Evolutionary conservation across 2,888 invertebrate genomes (phyloP).

Genomic region (Diploptera punctata): DNA sequence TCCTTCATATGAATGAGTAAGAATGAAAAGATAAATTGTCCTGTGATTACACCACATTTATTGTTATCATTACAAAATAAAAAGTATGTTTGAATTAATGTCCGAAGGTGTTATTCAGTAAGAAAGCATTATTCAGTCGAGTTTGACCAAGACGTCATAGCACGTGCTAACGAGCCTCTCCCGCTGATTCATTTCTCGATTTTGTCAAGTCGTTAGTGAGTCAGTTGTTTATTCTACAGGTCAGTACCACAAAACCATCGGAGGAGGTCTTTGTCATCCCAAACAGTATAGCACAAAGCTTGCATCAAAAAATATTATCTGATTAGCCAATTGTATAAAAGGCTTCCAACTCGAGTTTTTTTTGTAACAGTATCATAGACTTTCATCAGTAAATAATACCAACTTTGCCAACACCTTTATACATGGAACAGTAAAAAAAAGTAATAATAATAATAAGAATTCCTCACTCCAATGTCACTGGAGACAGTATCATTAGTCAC

Average conservation of each 20-base stretch:
- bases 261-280: neutral
- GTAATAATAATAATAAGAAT: neutral
- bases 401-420: slow-evolving; percentile 5
- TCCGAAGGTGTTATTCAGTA: too few species aligned
- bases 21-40: too few species aligned
- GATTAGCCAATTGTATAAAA: neutral
- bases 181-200: neutral
- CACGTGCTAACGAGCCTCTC: too few species aligned
- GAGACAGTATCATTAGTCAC: slow-evolving; percentile 27
- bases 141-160: too few species aligned
- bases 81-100: too few species aligned
- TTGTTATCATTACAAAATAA: too few species aligned
- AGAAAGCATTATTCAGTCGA: too few species aligned
- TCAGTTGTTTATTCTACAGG: too few species aligned
- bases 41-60: too few species aligned
- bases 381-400: slow-evolving; percentile 10
- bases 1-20: too few species aligned
- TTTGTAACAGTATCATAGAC: neutral
- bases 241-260: neutral
- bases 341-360: neutral
- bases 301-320: slow-evolving; percentile 3
- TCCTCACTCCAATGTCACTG: slow-evolving; percentile 11
- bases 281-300: slow-evolving; percentile 1
- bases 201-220: neutral
- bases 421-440: neutral